These are phyloP conservation scores for Ips nitidus DNA, from an alignment of 1,140 invertebrate species.

Conservation along the genomic window DNA sequence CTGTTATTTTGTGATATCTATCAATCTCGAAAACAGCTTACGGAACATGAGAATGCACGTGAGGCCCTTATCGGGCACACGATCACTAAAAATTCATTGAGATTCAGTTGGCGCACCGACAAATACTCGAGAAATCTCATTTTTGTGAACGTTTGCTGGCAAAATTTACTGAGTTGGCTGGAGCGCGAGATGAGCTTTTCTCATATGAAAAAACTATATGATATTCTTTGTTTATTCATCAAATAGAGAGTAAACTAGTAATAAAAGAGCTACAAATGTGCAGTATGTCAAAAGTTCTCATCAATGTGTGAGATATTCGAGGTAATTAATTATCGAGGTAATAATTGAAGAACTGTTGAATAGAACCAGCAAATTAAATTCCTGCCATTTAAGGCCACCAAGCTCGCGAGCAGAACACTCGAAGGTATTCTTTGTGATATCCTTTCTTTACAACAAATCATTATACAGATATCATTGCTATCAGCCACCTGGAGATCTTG, in stretches of 20 bases:
- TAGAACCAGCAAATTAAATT: conserved; percentile 18
- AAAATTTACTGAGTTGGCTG: conserved; percentile 17
- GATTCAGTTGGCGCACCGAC: conserved; percentile 16
- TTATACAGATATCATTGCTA: conserved; percentile 39
- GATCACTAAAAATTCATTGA: conserved; percentile 25
- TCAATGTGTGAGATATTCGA: background rate
- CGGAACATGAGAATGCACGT: conserved; percentile 18
- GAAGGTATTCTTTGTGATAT: conserved; percentile 24
- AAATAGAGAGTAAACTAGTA: too few species aligned
- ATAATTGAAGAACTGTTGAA: background rate
- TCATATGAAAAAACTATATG: background rate
- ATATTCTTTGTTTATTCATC: background rate
- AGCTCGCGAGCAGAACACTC: conserved; percentile 18
- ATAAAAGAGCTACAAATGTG: too few species aligned
- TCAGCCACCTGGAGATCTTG: conserved; percentile 36
- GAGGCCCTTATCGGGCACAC: conserved; percentile 17
- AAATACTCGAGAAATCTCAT: conserved; percentile 25
- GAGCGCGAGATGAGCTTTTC: conserved; percentile 2
- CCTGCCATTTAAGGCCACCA: conserved; percentile 23
- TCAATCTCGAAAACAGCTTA: background rate
- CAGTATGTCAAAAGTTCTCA: too few species aligned
- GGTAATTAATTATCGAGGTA: background rate
- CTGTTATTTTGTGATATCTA: conserved; percentile 9
- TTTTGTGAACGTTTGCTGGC: conserved; percentile 22
- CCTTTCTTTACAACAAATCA: conserved; percentile 33